Conservation (phyloP, 2,888 invertebrate species). For the Eucera pruinosa region DNA sequence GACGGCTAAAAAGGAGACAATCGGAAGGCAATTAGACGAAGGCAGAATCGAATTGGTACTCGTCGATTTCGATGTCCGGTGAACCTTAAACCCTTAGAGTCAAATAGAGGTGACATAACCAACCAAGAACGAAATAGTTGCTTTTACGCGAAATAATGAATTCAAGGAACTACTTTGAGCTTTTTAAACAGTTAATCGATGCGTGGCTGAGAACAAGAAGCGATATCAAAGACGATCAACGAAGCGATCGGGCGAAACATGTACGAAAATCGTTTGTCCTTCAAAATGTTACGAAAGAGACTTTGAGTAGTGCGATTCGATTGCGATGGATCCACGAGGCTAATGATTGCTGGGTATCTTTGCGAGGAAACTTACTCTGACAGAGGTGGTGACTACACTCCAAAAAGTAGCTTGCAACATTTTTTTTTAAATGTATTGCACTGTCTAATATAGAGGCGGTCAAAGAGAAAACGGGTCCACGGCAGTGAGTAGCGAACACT, state of each 20-base stretch:
- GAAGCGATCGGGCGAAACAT: background rate
- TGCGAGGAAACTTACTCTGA: constrained; percentile 82
- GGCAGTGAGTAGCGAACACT: constrained; percentile 52
- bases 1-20: constrained; percentile 75
- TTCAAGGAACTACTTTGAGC: background rate
- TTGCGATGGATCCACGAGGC: background rate
- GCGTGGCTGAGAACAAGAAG: background rate
- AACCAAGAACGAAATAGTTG: constrained; percentile 27
- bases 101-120: constrained; percentile 72
- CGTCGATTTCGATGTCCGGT: background rate
- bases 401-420: constrained; percentile 85
- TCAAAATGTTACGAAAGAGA: constrained; percentile 70
- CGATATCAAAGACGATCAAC: background rate
- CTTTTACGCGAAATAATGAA: constrained; percentile 7
- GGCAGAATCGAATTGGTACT: background rate
- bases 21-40: constrained; percentile 7
- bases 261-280: constrained; percentile 51
- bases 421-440: constrained; percentile 26
- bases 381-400: constrained; percentile 83
- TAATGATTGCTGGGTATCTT: background rate
- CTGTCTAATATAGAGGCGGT: constrained; percentile 22
- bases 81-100: constrained; percentile 6
- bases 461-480: constrained; percentile 35
- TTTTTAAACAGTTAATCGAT: background rate
- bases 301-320: constrained; percentile 26